Conservation (phyloP, 1,140 invertebrate species). For the Drosophila subobscura region DNA sequence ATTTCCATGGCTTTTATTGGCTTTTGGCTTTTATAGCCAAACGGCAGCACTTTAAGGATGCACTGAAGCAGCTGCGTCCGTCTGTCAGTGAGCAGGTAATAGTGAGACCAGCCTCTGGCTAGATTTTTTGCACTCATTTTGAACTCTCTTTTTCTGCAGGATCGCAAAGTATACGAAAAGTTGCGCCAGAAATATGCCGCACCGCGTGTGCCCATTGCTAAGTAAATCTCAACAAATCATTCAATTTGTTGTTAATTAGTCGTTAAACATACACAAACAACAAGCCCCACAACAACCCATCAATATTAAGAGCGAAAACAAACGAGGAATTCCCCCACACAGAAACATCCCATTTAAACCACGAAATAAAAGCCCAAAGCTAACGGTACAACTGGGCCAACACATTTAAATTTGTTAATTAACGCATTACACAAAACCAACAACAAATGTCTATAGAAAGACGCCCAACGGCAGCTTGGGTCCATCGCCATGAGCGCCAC, state of each 20-base stretch:
- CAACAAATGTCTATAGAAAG: constrained; percentile 1
- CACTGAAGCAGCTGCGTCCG: constrained; percentile 69
- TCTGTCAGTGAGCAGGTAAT: constrained; percentile 76
- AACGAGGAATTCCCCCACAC: constrained; percentile 9
- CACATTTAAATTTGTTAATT: constrained; percentile 39
- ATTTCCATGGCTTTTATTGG: no score
- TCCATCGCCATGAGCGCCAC: constrained; percentile 41
- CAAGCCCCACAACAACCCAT: neutral
- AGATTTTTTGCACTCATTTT: neutral
- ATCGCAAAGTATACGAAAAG: constrained; percentile 79
- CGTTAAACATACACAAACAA: constrained; percentile 5
- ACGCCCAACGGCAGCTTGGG: constrained; percentile 17
- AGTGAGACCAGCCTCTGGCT: neutral
- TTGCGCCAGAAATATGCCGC: constrained; percentile 79
- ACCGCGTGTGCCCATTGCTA: constrained; percentile 50
- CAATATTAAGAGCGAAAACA: constrained; percentile 13
- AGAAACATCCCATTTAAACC: neutral
- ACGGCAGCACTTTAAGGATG: constrained; percentile 70
- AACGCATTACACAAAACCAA: constrained; percentile 4
- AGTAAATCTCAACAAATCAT: constrained; percentile 51
- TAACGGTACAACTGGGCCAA: neutral
- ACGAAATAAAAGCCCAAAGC: constrained; percentile 2
- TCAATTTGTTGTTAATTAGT: constrained; percentile 56
- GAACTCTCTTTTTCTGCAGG: constrained; percentile 34
- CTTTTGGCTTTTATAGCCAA: no score